Percentiles rank a stretch among this genome's conserved stretches.
Conservation (phyloP, 2,888 invertebrate genomes). For the Dastarcus helophoroides region DNA sequence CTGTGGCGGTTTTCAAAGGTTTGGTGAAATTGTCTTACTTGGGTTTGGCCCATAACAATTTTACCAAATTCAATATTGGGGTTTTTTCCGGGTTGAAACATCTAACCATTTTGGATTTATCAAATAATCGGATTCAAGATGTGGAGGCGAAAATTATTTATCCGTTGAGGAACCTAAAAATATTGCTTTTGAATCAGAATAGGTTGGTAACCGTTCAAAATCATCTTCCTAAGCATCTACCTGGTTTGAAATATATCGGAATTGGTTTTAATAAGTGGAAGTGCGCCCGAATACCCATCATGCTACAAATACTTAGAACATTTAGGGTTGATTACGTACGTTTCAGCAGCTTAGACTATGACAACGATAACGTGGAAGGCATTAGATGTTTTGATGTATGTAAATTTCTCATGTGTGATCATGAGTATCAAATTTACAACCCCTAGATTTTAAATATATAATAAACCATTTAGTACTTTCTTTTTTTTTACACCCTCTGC, state of each 20-base stretch:
- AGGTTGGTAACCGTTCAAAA: slow-evolving; percentile 5
- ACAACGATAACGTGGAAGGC: slow-evolving; percentile 2
- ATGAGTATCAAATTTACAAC: not conserved
- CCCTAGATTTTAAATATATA: too few species aligned
- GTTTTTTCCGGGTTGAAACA: slow-evolving; percentile 6
- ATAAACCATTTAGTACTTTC: too few species aligned
- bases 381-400: not conserved
- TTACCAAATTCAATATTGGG: too few species aligned
- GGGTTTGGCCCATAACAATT: too few species aligned
- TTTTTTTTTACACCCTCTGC: slow-evolving; percentile 1
- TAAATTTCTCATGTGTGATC: not conserved
- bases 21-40: too few species aligned
- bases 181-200: slow-evolving; percentile 6
- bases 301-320: not conserved
- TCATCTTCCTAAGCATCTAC: slow-evolving; percentile 1
- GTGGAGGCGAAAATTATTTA: slow-evolving; percentile 7
- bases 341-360: not conserved
- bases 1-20: too few species aligned
- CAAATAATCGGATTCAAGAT: slow-evolving; percentile 2
- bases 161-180: slow-evolving; percentile 5
- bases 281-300: not conserved
- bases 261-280: slow-evolving; percentile 9
- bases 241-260: slow-evolving; percentile 1
- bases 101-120: not conserved
- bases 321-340: not conserved